A percentile compares a stretch with the other conserved stretches of the same genome.
phyloP scores from a whole-genome alignment of 2,888 invertebrate genomes.

The Epinotia bilunana region DNA sequence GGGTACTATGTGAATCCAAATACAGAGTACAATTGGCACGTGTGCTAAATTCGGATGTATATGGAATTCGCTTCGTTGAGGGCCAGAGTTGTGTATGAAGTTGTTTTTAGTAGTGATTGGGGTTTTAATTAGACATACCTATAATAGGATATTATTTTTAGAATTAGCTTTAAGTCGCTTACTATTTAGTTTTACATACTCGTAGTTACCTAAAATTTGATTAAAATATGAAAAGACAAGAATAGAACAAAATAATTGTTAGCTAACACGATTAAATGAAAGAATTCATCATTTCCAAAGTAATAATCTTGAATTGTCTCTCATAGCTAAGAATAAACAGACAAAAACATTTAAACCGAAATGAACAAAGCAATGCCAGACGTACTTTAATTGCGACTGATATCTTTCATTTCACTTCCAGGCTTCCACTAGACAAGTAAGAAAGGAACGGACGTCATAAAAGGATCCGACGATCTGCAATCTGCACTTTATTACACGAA shows the following conservation, averaged over 20 bases:
- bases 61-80: conserved; percentile 11
- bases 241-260: too few species aligned
- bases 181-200: too few species aligned
- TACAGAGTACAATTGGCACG: conserved; percentile 40
- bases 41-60: conserved; percentile 37
- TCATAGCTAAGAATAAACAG: neutral
- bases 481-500: conserved; percentile 6
- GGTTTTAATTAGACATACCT: neutral
- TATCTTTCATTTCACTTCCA: conserved; percentile 2
- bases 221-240: too few species aligned
- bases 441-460: conserved; percentile 2
- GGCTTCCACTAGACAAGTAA: neutral
- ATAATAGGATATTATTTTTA: neutral
- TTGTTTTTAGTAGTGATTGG: neutral
- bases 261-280: too few species aligned
- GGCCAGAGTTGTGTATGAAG: neutral
- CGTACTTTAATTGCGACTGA: neutral
- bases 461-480: neutral
- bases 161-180: too few species aligned
- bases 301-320: too few species aligned
- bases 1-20: conserved; percentile 38
- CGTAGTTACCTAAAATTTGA: too few species aligned
- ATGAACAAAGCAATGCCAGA: conserved; percentile 5
- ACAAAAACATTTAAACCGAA: conserved; percentile 1
- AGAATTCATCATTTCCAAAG: too few species aligned